Percentiles rank a stretch among this genome's conserved stretches.
Conservation (phyloP, 2,113 vertebrate genomes). For the Brienomyrus brachyistius region DNA sequence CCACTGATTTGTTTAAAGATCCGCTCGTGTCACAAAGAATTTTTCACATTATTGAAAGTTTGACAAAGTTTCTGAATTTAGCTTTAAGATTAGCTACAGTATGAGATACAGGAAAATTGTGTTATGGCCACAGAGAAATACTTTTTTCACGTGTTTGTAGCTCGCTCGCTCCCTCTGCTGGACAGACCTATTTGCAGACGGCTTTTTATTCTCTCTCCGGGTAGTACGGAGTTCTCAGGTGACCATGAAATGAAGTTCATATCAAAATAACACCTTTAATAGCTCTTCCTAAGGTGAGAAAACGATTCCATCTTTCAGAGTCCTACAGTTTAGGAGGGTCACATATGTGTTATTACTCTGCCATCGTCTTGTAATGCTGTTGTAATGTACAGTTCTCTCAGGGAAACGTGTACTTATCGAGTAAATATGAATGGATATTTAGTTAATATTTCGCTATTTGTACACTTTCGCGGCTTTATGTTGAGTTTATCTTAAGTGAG, state of each 20-base stretch:
- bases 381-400: background rate
- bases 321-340: background rate
- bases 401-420: background rate
- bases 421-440: background rate
- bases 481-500: background rate
- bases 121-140: background rate
- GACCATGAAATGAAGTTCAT: background rate
- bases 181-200: conserved; percentile 3
- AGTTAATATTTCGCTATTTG: background rate
- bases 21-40: background rate
- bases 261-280: background rate
- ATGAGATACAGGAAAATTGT: background rate
- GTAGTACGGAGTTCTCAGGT: background rate
- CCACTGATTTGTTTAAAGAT: background rate
- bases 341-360: background rate
- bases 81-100: background rate
- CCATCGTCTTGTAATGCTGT: background rate
- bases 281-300: background rate
- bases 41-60: background rate
- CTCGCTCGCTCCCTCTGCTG: conserved; percentile 47
- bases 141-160: background rate
- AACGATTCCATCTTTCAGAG: background rate
- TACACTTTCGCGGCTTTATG: background rate
- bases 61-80: background rate
- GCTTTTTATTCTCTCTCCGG: background rate